Evolutionary conservation across 2,113 vertebrate genomes (phyloP).

Genomic region (Glaucomys volans): DNA sequence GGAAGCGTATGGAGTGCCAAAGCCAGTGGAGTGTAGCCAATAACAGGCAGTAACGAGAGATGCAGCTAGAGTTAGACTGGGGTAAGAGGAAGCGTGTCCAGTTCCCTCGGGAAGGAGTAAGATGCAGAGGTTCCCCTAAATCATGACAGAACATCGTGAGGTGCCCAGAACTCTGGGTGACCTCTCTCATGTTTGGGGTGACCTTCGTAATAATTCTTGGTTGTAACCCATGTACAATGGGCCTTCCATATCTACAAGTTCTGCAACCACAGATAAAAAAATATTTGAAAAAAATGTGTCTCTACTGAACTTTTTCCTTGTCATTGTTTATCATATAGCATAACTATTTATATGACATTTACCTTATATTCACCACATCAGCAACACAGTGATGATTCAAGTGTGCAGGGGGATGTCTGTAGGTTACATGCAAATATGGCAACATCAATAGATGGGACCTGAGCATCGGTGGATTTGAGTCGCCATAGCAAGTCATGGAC

Average conservation of each 20-base stretch:
- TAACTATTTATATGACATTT: not conserved
- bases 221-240: not conserved
- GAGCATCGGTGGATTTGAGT: not conserved
- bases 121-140: not conserved
- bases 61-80: not conserved
- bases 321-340: not conserved
- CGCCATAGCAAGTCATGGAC: not conserved
- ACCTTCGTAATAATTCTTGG: not conserved
- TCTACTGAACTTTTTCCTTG: not conserved
- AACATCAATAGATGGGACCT: not conserved
- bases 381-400: not conserved
- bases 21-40: not conserved
- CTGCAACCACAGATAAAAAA: not conserved
- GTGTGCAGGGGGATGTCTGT: not conserved
- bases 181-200: not conserved
- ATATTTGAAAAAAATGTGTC: not conserved
- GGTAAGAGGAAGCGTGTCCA: not conserved
- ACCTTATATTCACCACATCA: not conserved
- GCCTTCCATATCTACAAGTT: not conserved
- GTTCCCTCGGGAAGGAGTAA: not conserved
- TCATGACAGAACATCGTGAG: not conserved
- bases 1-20: conserved; percentile 16
- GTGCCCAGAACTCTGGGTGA: not conserved
- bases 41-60: conserved; percentile 49
- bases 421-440: not conserved